Percentiles rank a stretch among this genome's conserved stretches.
Conservation (phyloP, 2,113 vertebrate genomes). For the Tamias sibiricus region DNA sequence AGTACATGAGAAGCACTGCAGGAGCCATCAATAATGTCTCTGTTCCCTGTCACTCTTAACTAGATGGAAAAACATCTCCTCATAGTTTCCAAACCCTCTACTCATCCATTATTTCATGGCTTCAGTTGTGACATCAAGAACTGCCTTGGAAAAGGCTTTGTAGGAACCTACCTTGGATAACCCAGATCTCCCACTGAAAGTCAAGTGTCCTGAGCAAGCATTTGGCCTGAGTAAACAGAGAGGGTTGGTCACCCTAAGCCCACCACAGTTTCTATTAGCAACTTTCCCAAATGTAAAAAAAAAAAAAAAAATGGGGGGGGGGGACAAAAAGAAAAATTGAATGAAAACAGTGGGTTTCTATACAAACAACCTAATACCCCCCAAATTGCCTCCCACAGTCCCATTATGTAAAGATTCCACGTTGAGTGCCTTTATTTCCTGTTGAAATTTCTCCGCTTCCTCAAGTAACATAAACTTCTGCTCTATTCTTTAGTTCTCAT, state of each 20-base stretch:
- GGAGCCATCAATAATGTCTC: slow-evolving; percentile 4
- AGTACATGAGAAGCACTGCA: not conserved
- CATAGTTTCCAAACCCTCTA: not conserved
- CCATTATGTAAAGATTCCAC: not conserved
- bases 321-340: not conserved
- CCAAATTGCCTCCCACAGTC: not conserved
- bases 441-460: not conserved
- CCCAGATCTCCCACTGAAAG: not conserved
- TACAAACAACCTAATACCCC: not conserved
- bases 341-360: not conserved
- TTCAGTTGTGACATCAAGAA: not conserved
- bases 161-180: not conserved
- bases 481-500: not conserved
- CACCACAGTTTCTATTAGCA: not conserved
- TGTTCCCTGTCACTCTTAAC: slow-evolving; percentile 16
- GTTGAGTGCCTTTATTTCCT: not conserved
- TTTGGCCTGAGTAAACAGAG: not conserved
- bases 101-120: not conserved
- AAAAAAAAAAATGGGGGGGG: not conserved
- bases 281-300: not conserved
- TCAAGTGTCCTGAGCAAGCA: not conserved
- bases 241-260: not conserved
- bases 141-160: not conserved
- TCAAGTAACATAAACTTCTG: not conserved
- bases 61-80: not conserved